Percentiles rank a stretch among this genome's conserved stretches.
These are phyloP conservation scores for Periphyllus acericola DNA, from an alignment of 2,888 invertebrate genomes.

Conservation along the genomic window DNA sequence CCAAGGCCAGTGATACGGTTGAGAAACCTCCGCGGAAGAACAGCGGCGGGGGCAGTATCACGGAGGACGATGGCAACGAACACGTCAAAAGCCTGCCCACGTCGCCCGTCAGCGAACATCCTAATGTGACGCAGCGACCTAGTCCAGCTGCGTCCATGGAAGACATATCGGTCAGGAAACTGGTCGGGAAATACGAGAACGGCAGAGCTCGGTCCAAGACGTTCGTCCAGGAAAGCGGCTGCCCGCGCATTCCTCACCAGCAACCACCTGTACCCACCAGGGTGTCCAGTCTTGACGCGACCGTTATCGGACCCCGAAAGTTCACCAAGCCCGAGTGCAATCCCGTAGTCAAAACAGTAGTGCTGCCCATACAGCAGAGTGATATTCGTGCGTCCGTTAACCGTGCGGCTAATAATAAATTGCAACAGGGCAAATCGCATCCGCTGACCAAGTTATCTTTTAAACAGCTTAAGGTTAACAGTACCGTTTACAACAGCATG, in stretches of 20 bases:
- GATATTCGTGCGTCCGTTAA: slow-evolving; percentile 61
- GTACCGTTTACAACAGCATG: slow-evolving; percentile 91
- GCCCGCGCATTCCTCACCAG: slow-evolving; percentile 65
- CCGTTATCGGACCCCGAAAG: slow-evolving; percentile 32
- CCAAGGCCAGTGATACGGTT: slow-evolving; percentile 70
- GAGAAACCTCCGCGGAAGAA: slow-evolving; percentile 31
- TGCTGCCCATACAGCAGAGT: slow-evolving; percentile 54
- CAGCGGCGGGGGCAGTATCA: not conserved
- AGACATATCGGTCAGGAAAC: slow-evolving; percentile 79
- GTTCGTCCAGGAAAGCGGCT: slow-evolving; percentile 64
- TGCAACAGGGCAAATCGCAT: slow-evolving; percentile 92
- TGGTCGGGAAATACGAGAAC: slow-evolving; percentile 82
- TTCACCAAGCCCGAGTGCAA: slow-evolving; percentile 66
- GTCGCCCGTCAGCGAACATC: slow-evolving; percentile 74
- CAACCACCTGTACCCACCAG: slow-evolving; percentile 66
- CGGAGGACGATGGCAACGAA: slow-evolving; percentile 15
- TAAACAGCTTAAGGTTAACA: slow-evolving; percentile 80
- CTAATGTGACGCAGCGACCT: slow-evolving; percentile 46
- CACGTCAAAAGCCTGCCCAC: slow-evolving; percentile 72
- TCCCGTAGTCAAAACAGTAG: slow-evolving; percentile 75
- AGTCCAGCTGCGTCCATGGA: slow-evolving; percentile 69
- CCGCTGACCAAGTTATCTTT: slow-evolving; percentile 87
- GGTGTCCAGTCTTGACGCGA: slow-evolving; percentile 66
- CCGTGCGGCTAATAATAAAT: slow-evolving; percentile 75
- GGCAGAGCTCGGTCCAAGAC: slow-evolving; percentile 63